Evolutionary conservation across 1,140 invertebrate genomes (phyloP).

Genomic region (Bombus waltoni): DNA sequence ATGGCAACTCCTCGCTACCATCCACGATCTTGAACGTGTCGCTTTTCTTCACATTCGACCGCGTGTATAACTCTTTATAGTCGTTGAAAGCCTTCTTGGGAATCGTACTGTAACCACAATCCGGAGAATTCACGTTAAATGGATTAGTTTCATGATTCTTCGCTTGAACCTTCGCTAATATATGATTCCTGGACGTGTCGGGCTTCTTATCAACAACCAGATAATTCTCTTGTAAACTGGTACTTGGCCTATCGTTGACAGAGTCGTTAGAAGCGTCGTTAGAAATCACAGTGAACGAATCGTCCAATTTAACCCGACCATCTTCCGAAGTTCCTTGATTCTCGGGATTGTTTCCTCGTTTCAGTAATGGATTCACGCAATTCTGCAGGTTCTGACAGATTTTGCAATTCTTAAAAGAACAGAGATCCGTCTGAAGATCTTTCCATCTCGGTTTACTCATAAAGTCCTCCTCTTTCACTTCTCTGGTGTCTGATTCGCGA

Average conservation of each 20-base stretch:
- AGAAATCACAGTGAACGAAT: neutral
- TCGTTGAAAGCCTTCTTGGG: constrained; percentile 61
- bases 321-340: neutral
- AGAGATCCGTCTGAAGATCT: constrained; percentile 63
- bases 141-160: neutral
- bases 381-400: constrained; percentile 71
- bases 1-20: constrained; percentile 62
- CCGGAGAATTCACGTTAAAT: constrained; percentile 43
- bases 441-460: constrained; percentile 78
- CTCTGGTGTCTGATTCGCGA: constrained; percentile 38
- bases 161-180: constrained; percentile 38
- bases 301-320: neutral
- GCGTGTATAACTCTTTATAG: constrained; percentile 59
- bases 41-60: constrained; percentile 78
- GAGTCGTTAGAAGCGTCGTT: neutral
- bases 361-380: constrained; percentile 52
- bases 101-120: constrained; percentile 74
- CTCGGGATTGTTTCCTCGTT: neutral
- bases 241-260: constrained; percentile 63
- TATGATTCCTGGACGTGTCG: neutral
- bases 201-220: constrained; percentile 44
- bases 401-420: constrained; percentile 63
- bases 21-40: constrained; percentile 77
- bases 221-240: constrained; percentile 75
- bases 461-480: constrained; percentile 72